Evolutionary conservation across 2,797 vertebrate species (phyloP).

Genomic region (Crocodylus rhombifer): DNA sequence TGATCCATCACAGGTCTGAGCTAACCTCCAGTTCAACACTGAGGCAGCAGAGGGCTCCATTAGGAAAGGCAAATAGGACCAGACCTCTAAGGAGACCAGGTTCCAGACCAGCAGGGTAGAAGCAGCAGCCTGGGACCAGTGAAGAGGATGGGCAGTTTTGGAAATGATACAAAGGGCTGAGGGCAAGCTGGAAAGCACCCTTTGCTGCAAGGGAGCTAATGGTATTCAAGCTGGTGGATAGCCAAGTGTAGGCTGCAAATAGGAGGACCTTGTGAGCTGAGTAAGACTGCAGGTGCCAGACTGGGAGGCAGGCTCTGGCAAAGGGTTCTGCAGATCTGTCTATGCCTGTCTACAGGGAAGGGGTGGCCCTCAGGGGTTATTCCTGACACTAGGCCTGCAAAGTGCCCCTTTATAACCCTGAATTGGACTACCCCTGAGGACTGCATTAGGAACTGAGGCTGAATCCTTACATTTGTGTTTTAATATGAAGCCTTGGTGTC

Average conservation of each 20-base stretch:
- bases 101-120: background rate
- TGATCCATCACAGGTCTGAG: background rate
- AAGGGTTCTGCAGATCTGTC: background rate
- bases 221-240: background rate
- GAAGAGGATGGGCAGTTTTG: background rate
- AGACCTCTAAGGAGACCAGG: background rate
- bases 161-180: conserved; percentile 4
- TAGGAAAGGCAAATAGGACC: background rate
- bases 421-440: background rate
- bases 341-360: fast-evolving
- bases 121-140: background rate
- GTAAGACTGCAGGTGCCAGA: background rate
- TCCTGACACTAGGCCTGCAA: background rate
- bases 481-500: background rate
- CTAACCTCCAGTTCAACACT: background rate
- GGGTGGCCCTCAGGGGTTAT: background rate
- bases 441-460: background rate
- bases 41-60: background rate
- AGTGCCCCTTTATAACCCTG: background rate
- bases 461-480: background rate
- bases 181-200: background rate
- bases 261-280: background rate
- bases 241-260: background rate
- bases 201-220: background rate
- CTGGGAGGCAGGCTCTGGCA: background rate